Base-by-base conservation (phyloP, 1,140 invertebrate genomes). In the Temnothorax longispinosus region DNA sequence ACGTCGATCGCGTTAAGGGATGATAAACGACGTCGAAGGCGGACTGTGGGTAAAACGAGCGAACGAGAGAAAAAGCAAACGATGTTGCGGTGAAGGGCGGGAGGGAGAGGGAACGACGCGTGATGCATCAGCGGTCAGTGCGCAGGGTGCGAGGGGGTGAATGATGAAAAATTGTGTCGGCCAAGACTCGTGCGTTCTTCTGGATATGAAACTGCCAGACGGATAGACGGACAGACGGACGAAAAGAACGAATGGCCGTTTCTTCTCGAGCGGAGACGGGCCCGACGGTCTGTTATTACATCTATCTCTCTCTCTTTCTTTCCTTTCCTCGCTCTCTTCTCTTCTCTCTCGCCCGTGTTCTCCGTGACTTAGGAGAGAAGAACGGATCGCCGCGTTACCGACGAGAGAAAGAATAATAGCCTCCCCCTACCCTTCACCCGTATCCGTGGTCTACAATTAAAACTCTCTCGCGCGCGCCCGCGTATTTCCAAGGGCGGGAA, bases 201-300 rank as follows among this genome's bases (percentile, higher is more conserved):
- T 84, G 89, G 77, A 91, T 92, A 86, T 78, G 91, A 94, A 92
- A 89, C 92, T 93, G 93, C 89, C 93, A 90, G 87, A 90, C 88
- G 90, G 89, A 92, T 89, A 88, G 90, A 93, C 80, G 77, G 89
- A 93, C 89, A 90, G 89, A 81, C 87, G 86, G 85, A 92, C 87
- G 90, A 90, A 91, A 80, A 89, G 89, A 92, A 93, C 89, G 92
- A 91, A 91, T 88, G 90, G 91, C 78, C 90, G 93, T 93, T 94
- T 91, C 92, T 94, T 94, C 94, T 52, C 87, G 87, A 89, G 78
- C 82, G 90, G 90, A 88, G 90, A 91, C 90, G 89, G 87, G 82
- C 89, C 58, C 47, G 77, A 92, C 91, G 93, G 93, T 95, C 94
- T 95, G 94, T 95, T 95, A 95, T 95, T 95, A 95, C 93, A 92